Conservation (phyloP, 2,797 vertebrate genomes). For the Coendou prehensilis region DNA sequence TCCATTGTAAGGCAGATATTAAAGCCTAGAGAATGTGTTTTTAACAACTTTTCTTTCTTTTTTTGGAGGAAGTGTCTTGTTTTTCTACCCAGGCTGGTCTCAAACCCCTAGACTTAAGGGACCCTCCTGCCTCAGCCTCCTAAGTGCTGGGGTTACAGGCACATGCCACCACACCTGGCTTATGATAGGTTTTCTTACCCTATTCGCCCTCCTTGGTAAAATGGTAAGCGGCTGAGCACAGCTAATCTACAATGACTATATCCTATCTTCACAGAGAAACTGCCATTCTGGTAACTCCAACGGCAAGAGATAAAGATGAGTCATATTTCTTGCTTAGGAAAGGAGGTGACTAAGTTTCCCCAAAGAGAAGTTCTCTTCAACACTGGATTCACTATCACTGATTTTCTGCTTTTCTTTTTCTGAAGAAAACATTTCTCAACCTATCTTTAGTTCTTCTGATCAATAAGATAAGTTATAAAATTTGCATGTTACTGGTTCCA, state of each 20-base stretch:
- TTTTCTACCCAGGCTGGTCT: background rate
- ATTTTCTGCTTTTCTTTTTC: conserved; percentile 43
- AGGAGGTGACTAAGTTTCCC: conserved; percentile 32
- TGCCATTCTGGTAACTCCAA: background rate
- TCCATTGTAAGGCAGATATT: background rate
- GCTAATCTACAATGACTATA: background rate
- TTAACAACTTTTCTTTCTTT: background rate
- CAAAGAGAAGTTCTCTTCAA: background rate
- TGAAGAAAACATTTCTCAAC: conserved; percentile 61
- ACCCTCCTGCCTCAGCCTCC: background rate
- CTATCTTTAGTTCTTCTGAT: conserved; percentile 44
- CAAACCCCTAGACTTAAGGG: background rate
- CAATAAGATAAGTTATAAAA: conserved; percentile 49
- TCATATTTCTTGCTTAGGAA: conserved; percentile 10
- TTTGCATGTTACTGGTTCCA: conserved; percentile 29
- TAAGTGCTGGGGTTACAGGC: background rate
- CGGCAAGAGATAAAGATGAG: conserved; percentile 13
- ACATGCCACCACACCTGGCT: background rate
- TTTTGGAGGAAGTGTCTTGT: background rate
- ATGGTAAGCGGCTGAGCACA: conserved; percentile 34
- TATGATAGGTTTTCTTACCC: background rate
- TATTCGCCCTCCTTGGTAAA: background rate
- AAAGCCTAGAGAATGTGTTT: background rate
- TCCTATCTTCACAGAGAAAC: conserved; percentile 41
- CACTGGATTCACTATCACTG: background rate